Evolutionary conservation across 2,888 invertebrate species (phyloP), one percentile per base, ranked within the genome.

Genomic region (Fissipunctia ypsillon): DNA sequence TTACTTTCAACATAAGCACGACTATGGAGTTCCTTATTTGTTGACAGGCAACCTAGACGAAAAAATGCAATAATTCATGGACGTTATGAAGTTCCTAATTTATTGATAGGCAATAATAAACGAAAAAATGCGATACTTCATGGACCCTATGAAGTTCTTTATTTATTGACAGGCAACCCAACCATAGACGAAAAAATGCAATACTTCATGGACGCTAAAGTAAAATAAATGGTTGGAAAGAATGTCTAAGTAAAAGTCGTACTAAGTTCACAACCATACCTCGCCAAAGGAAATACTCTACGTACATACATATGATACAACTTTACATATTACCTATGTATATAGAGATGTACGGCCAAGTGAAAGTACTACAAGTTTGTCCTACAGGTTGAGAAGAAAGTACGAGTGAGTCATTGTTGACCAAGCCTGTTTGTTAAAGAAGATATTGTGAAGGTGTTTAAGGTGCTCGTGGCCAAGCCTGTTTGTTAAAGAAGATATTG

Each of bases 351-450:
- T 22, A 45, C 1, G 12, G 31, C 12, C 6, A 65, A 69, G 80
- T 50, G 80, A 80, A 80, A 80, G 80, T 78, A 66, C 41, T n/a
- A 52, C 22, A 35, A 10, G 57, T 50, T 10, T 4, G 66, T 68
- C 79, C 80, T 83, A 45, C 56, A 63, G 79, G 59, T 69, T 60
- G 5, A 14, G 16, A 72, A 52, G 73, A 80, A 80, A 80, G 83
- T 83, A 38, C 12, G 25, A 78, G 67, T 66, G 67, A 73, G 5
- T 52, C 56, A 73, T 52, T 65, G 38, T 63, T 38, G 66, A 31
- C 10, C 12, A 14, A 25, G 38, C 43, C 19, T 35, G 52, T 56
- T 72, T 45, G 48, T 43, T 41, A 0, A n/a, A 14, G 54, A 31
- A 31, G 4, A 54, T 54, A 28, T 59, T 59, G 22, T 67, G 48